Percentiles rank a stretch among this genome's conserved stretches.
These are phyloP conservation scores for Pterocles orientalis DNA, from an alignment of 2,113 vertebrate species.

Conservation along the genomic window DNA sequence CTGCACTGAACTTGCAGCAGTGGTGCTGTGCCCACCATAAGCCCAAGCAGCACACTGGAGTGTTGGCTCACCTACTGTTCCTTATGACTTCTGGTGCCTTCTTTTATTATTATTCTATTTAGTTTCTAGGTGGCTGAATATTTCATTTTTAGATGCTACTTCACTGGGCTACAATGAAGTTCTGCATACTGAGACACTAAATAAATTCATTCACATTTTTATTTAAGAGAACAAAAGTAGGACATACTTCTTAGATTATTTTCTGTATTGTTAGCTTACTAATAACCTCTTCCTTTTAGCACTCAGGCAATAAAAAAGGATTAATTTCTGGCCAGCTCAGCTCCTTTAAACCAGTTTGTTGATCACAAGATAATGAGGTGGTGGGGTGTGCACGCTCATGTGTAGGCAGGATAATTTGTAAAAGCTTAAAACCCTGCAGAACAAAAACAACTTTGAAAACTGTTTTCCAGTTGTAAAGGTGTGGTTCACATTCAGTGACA, in stretches of 20 bases:
- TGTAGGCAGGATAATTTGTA: not conserved
- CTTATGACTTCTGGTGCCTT: not conserved
- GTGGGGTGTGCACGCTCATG: accelerated
- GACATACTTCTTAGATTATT: not conserved
- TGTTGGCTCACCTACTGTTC: accelerated
- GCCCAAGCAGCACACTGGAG: not conserved
- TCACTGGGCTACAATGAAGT: not conserved
- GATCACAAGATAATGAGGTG: not conserved
- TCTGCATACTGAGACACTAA: not conserved
- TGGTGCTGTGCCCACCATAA: not conserved
- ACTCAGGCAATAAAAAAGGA: not conserved
- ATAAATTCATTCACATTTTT: not conserved
- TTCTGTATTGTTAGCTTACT: not conserved
- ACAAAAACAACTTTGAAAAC: not conserved
- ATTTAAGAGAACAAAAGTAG: not conserved
- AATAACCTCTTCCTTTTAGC: not conserved
- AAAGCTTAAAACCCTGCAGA: not conserved
- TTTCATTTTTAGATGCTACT: not conserved
- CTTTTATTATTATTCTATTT: not conserved
- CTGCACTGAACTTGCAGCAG: not conserved
- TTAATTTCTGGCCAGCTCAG: not conserved
- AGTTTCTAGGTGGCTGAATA: not conserved
- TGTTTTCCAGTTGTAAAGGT: not conserved
- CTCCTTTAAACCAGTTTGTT: not conserved
- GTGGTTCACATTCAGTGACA: not conserved